Evolutionary conservation across 2,113 vertebrate species (phyloP).

Genomic region (Vulpes lagopus): DNA sequence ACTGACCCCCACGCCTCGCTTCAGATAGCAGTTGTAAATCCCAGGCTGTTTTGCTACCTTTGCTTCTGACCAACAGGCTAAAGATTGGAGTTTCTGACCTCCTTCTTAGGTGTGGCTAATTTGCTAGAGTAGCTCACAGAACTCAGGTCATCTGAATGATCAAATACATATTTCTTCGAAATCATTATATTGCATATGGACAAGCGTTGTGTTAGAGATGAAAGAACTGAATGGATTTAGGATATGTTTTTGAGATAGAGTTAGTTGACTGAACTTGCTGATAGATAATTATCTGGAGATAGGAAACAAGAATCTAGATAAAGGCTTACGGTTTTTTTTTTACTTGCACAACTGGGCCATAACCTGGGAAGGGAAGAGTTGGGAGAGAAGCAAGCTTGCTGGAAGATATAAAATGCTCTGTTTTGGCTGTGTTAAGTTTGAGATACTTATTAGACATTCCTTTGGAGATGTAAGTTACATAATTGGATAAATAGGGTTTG

Average conservation of each 20-base stretch:
- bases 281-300: not conserved
- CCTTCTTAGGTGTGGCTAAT: not conserved
- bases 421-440: not conserved
- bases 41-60: not conserved
- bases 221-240: conserved; percentile 9
- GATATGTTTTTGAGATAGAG: conserved; percentile 1
- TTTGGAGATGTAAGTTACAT: not conserved
- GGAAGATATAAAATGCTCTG: not conserved
- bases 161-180: not conserved
- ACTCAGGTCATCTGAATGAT: not conserved
- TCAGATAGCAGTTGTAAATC: not conserved
- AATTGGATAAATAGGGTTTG: not conserved
- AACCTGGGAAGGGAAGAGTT: not conserved
- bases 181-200: not conserved
- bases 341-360: not conserved
- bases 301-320: conserved; percentile 17
- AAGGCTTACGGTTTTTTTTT: not conserved
- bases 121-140: not conserved
- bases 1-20: not conserved
- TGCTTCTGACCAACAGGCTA: not conserved
- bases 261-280: not conserved
- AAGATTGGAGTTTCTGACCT: not conserved
- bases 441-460: not conserved
- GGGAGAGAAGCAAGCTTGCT: not conserved
- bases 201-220: not conserved